Percentiles rank a stretch among this genome's conserved stretches.
Evolutionary conservation across 2,888 invertebrate genomes (phyloP).

Genomic region (Amiota mariae): DNA sequence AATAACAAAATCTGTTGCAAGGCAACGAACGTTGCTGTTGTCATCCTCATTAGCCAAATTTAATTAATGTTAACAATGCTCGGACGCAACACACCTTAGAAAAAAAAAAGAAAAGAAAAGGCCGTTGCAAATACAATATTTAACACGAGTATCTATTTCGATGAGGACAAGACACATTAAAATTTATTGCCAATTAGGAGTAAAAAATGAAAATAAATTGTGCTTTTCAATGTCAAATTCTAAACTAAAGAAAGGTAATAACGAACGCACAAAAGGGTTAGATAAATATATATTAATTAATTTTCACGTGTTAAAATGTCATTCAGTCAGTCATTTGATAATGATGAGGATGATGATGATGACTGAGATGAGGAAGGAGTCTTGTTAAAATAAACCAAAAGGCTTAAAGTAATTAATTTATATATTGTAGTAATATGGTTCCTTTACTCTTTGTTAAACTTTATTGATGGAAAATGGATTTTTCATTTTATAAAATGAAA

Average conservation of each 20-base stretch:
- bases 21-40: background rate
- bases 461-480: background rate
- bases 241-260: background rate
- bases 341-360: too few species aligned
- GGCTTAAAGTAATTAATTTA: conserved; percentile 21
- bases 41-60: background rate
- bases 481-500: too few species aligned
- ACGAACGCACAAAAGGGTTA: background rate
- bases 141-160: background rate
- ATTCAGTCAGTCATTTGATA: background rate
- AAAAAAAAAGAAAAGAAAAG: too few species aligned
- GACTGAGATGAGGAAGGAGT: too few species aligned
- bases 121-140: background rate
- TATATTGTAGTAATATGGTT: background rate
- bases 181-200: conserved; percentile 24
- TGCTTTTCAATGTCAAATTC: conserved; percentile 4
- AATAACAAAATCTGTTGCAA: background rate
- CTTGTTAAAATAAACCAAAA: background rate
- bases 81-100: background rate
- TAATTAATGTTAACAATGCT: background rate
- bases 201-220: background rate
- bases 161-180: background rate
- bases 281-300: conserved; percentile 24
- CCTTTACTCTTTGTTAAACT: background rate
- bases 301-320: conserved; percentile 12